Percentiles rank a stretch among this genome's conserved stretches.
Conservation (phyloP, 2,888 invertebrate genomes). For the Trissolcus japonicus region DNA sequence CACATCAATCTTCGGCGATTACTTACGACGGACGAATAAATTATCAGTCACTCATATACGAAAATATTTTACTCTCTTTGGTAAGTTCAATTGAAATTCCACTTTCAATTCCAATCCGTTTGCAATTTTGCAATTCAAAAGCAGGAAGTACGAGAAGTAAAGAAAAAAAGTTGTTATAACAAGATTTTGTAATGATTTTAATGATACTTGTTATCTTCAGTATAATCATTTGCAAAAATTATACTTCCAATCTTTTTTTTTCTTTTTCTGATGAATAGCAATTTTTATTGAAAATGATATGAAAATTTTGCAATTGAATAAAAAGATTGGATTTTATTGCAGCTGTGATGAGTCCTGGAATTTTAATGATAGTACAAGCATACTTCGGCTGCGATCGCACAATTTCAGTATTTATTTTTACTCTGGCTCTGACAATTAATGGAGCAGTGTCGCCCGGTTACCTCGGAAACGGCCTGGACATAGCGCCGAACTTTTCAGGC, state of each 20-base stretch:
- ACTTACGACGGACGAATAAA: slow-evolving; percentile 81
- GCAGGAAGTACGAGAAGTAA: no score
- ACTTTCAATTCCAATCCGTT: slow-evolving; percentile 3
- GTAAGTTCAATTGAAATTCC: slow-evolving; percentile 71
- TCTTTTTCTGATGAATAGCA: no score
- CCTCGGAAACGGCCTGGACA: slow-evolving; percentile 89
- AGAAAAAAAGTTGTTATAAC: neutral
- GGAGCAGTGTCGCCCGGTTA: slow-evolving; percentile 92
- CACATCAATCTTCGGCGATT: slow-evolving; percentile 86
- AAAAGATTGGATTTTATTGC: neutral
- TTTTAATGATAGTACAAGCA: slow-evolving; percentile 86
- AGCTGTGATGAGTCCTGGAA: slow-evolving; percentile 82
- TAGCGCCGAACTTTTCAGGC: slow-evolving; percentile 92
- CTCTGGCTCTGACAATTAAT: slow-evolving; percentile 87
- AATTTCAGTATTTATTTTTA: slow-evolving; percentile 88
- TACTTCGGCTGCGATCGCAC: slow-evolving; percentile 83
- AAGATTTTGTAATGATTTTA: no score
- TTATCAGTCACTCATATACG: slow-evolving; percentile 86
- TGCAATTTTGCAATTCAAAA: no score
- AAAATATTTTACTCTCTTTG: slow-evolving; percentile 82
- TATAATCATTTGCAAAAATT: no score
- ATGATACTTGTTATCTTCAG: no score
- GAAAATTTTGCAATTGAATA: neutral
- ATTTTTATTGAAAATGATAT: no score
- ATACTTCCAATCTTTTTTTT: slow-evolving; percentile 28